Conservation (phyloP, 1,140 invertebrate species). For the Panagrolaimus sp. region DNA sequence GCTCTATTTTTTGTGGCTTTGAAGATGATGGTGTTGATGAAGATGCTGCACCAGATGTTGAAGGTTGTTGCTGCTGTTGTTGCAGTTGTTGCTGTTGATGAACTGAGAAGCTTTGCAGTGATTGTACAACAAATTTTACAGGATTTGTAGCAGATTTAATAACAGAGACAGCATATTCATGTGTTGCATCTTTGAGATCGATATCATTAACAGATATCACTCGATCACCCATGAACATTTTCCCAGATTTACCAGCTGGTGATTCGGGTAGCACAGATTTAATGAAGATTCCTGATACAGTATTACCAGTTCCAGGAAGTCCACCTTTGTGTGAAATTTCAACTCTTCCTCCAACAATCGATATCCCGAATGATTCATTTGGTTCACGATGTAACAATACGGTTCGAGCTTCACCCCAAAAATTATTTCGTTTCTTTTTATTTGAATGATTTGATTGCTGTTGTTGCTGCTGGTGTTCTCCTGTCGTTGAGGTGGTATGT, state of each 20-base stretch:
- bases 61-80: conserved; percentile 10
- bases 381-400: conserved; percentile 71
- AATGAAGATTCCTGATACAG: conserved; percentile 88
- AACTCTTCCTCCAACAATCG: conserved; percentile 91
- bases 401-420: conserved; percentile 77
- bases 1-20: background rate
- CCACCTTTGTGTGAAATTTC: conserved; percentile 61
- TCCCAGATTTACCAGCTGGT: conserved; percentile 81
- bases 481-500: no score
- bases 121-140: conserved; percentile 85
- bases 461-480: no score
- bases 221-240: conserved; percentile 69
- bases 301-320: conserved; percentile 58
- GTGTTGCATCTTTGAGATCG: conserved; percentile 79
- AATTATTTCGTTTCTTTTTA: conserved; percentile 62
- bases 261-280: conserved; percentile 89
- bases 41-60: conserved; percentile 12
- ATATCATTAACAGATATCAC: conserved; percentile 71
- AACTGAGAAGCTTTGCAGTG: conserved; percentile 64
- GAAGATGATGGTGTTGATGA: conserved; percentile 17
- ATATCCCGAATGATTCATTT: conserved; percentile 69
- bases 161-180: conserved; percentile 88
- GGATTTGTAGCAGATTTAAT: conserved; percentile 84
- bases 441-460: background rate
- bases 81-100: conserved; percentile 22